A percentile compares a stretch with the other conserved stretches of the same genome.
Conservation (phyloP, 2,888 invertebrate species). For the Dexiosoma caninum region DNA sequence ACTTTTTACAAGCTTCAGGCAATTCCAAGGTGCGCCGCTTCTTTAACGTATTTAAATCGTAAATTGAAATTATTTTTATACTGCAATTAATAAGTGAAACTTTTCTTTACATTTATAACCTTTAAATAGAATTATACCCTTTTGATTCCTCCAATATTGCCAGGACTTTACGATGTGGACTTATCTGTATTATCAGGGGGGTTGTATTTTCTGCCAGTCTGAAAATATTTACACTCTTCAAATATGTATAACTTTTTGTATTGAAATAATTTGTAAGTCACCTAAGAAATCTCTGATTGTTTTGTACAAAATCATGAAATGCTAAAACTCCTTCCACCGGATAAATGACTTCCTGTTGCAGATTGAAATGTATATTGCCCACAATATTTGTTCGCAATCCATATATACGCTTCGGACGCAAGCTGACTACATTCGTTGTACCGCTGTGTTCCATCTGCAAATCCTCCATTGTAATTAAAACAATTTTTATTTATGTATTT, state of each 20-base stretch:
- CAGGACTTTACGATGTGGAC: constrained; percentile 73
- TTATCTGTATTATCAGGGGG: constrained; percentile 73
- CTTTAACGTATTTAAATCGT: constrained; percentile 84
- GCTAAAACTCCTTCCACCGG: constrained; percentile 88
- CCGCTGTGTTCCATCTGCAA: not conserved
- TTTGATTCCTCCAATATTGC: constrained; percentile 73
- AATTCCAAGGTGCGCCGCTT: constrained; percentile 83
- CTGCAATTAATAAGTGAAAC: constrained; percentile 19
- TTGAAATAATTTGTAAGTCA: constrained; percentile 36
- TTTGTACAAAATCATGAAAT: constrained; percentile 85
- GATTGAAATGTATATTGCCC: constrained; percentile 85
- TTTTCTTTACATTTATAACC: not conserved
- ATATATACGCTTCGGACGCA: constrained; percentile 76
- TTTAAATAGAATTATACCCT: constrained; percentile 63
- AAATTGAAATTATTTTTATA: constrained; percentile 78
- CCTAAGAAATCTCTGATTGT: constrained; percentile 86
- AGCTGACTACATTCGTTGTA: constrained; percentile 68
- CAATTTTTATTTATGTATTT: not conserved
- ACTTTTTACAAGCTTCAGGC: constrained; percentile 78
- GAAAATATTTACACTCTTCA: not conserved
- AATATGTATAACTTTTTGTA: not conserved
- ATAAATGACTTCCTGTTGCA: constrained; percentile 87
- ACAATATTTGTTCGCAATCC: constrained; percentile 78
- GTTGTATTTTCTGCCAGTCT: constrained; percentile 74
- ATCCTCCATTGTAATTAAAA: constrained; percentile 28